phyloP scores from a whole-genome alignment of 2,797 vertebrate species.

The Pangasius mekongensis region DNA sequence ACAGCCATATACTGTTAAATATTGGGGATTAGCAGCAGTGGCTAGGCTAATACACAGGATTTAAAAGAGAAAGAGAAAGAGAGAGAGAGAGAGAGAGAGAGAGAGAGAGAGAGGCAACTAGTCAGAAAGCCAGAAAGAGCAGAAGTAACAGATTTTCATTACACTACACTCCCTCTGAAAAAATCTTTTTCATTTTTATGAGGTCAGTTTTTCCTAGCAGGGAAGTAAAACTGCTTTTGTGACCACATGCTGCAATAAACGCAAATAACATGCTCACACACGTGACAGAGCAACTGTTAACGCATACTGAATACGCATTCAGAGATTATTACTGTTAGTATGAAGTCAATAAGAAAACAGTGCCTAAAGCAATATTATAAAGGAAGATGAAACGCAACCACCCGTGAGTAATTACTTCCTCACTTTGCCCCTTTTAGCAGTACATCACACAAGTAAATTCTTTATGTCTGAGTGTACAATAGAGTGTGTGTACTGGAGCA shows the following conservation, averaged over 20 bases:
- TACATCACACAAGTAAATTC: not conserved
- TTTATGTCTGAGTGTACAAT: not conserved
- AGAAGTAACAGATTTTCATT: slow-evolving; percentile 57
- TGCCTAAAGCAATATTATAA: not conserved
- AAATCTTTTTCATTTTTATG: slow-evolving; percentile 58
- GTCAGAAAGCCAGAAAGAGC: slow-evolving; percentile 29
- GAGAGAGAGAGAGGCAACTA: slow-evolving; percentile 29
- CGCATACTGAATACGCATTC: not conserved
- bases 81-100: slow-evolving; percentile 16
- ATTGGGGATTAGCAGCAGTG: slow-evolving; percentile 30
- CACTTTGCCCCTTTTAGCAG: not conserved
- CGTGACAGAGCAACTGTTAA: not conserved
- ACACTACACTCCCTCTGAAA: slow-evolving; percentile 54
- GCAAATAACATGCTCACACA: not conserved
- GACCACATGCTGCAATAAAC: not conserved
- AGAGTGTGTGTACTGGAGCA: not conserved
- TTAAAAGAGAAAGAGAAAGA: slow-evolving; percentile 24
- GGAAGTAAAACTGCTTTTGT: slow-evolving; percentile 32
- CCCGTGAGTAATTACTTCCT: not conserved
- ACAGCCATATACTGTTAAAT: slow-evolving; percentile 53
- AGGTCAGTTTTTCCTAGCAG: slow-evolving; percentile 52
- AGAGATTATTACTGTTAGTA: slow-evolving; percentile 3
- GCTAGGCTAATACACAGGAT: slow-evolving; percentile 40
- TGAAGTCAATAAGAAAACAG: not conserved
- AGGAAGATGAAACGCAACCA: not conserved